A percentile compares a stretch with the other conserved stretches of the same genome.
Evolutionary conservation across 2,888 invertebrate genomes (phyloP).

Genomic region (Incurvaria masculella): DNA sequence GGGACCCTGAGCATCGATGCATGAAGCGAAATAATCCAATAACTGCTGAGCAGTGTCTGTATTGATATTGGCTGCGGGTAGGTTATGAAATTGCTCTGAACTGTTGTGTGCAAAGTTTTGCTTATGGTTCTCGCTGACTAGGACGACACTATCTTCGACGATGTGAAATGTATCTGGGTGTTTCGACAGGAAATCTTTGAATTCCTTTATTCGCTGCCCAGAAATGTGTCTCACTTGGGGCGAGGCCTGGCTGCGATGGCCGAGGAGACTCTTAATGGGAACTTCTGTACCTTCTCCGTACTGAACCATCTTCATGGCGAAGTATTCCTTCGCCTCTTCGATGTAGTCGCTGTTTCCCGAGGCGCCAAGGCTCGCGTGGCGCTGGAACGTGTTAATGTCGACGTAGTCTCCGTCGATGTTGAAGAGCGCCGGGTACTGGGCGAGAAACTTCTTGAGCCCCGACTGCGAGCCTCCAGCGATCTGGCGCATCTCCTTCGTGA

Average conservation of each 20-base stretch:
- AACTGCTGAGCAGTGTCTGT: constrained; percentile 79
- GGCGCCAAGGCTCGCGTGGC: constrained; percentile 54
- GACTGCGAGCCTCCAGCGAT: constrained; percentile 95
- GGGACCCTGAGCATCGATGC: constrained; percentile 78
- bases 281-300: constrained; percentile 96
- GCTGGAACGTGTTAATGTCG: constrained; percentile 77
- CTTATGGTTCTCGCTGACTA: constrained; percentile 68
- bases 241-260: constrained; percentile 94
- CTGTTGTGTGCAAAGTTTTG: constrained; percentile 65
- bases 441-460: constrained; percentile 94
- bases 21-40: constrained; percentile 78
- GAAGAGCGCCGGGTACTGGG: constrained; percentile 96
- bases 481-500: constrained; percentile 98
- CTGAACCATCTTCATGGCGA: constrained; percentile 90
- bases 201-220: constrained; percentile 90
- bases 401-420: constrained; percentile 92
- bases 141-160: constrained; percentile 79
- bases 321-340: constrained; percentile 96
- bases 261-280: constrained; percentile 93
- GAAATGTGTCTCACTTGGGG: constrained; percentile 97
- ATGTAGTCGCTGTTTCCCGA: constrained; percentile 83
- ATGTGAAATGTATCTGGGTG: constrained; percentile 85
- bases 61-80: constrained; percentile 76
- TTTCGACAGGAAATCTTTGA: constrained; percentile 82
- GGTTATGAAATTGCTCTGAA: constrained; percentile 62